phyloP scores from a whole-genome alignment of 2,113 vertebrate genomes.

The Panurus biarmicus region DNA sequence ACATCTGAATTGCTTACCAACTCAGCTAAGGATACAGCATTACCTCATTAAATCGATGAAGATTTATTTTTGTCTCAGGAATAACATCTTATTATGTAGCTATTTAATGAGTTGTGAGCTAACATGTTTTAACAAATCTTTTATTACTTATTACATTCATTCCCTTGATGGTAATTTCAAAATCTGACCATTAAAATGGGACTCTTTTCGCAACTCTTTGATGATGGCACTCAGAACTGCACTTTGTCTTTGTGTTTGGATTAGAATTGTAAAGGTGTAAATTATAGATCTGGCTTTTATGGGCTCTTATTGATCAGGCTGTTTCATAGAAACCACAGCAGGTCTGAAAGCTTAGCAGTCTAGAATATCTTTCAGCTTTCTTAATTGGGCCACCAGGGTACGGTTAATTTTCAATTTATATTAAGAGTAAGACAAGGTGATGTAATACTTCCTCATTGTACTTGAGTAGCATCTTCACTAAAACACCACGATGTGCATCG shows the following conservation, averaged over 20 bases:
- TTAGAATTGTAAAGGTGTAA: slow-evolving; percentile 38
- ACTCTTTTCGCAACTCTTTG: slow-evolving; percentile 1
- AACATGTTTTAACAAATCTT: slow-evolving; percentile 50
- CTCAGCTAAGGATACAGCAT: not conserved
- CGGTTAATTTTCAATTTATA: slow-evolving; percentile 62
- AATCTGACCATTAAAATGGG: slow-evolving; percentile 45
- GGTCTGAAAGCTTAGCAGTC: not conserved
- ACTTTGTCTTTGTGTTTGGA: slow-evolving; percentile 42
- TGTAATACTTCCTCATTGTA: not conserved
- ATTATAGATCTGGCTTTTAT: slow-evolving; percentile 58
- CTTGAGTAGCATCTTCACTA: not conserved
- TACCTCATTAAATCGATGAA: not conserved
- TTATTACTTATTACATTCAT: not conserved
- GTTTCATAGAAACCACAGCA: not conserved
- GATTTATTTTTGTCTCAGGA: not conserved
- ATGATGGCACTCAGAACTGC: slow-evolving; percentile 20
- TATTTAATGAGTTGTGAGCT: slow-evolving; percentile 33
- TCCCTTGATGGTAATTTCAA: slow-evolving; percentile 37
- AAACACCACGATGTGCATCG: not conserved
- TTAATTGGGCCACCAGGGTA: slow-evolving; percentile 53
- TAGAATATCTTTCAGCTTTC: slow-evolving; percentile 30
- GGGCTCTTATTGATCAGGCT: slow-evolving; percentile 55
- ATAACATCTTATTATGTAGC: not conserved
- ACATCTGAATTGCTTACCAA: not conserved
- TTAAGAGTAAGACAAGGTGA: not conserved